Base-by-base conservation (phyloP, 2,113 vertebrate genomes). In the Marmota flaviventris region DNA sequence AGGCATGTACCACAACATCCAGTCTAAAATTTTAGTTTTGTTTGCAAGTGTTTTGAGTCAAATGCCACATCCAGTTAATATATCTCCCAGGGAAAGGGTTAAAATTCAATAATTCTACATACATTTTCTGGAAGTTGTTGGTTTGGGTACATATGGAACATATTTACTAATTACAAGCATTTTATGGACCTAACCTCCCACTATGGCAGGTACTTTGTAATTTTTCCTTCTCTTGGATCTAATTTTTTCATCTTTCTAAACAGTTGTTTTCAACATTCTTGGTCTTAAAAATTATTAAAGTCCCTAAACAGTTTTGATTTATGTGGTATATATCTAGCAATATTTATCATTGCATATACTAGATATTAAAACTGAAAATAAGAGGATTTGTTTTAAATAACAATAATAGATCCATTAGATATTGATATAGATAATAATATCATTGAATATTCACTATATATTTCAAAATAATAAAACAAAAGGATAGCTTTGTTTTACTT, bases 51-150 rank as follows among this genome's bases (percentile, higher is more conserved):
- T 92, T 92, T 93, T 85, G 84, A 72, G 25, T 94, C 72, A 90
- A 93, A 97, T 81, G 25, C 34, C 48, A 86, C 24, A 17, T 93
- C 96, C 95, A 92, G 85, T 89, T 93, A 91, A 91, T 81, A 29
- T 37, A 13, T 97, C 89, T 93, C 16, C 0, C 70, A 77, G 88
- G 82, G 45, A 94, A 95, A 92, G 45, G 45, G 63, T 97, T 96
- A 95, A 98, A 96, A 95, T 98, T 84, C 69, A 93, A 93, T 73
- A 70, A 96, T 91, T 87, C 91, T 87, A 45, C 79, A 70, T 89
- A 76, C 89, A 96, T 97, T 96, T 97, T 98, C 81, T 95, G 84
- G 63, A 87, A 98, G 16, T 39, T 91, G 22, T 78, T 91, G 45
- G 45, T 67, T 95, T 98, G 77, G 39, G 77, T 83, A 25, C 70